Evolutionary conservation across 2,888 invertebrate genomes (phyloP), one percentile per base, ranked within the genome.

Genomic region (Ophion slaviceki): DNA sequence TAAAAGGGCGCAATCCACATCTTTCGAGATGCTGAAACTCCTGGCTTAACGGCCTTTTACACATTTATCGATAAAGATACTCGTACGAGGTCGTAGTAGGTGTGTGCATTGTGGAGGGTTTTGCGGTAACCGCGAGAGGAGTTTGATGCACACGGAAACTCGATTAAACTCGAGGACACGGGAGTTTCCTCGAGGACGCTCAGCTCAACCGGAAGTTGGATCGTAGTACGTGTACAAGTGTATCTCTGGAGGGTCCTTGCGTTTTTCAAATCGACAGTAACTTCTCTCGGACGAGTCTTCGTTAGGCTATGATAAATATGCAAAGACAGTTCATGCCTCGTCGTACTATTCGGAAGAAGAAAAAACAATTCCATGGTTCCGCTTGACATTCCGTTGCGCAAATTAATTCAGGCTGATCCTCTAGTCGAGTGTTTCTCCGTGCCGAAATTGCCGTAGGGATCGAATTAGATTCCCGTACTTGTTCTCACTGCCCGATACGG

Each of bases 101-200:
- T 47, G 70, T 47, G 76, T 64, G 82, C 68, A 74, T 78, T 28
- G 57, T 20, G 70, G 67, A 40, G 81, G 68, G 47, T 67, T 83
- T 78, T 85, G 82, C 75, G 79, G 61, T 53, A 24, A 80, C 76
- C 57, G 24, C 14, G 36, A 28, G 70, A 75, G 67, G 75, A 40
- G 70, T 20, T 76, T 72, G 85, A 82, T 82, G 80, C 86, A 79
- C 85, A 79, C 80, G 87, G 87, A 87, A 88, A 89, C 87, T 89
- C 88, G 87, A 89, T 88, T 89, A 89, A 88, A 88, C 88, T 88
- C 87, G 70, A 86, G 86, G 57, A 86, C 80, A 86, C 36, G 68
- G 87, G 85, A 88, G 86, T 87, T 87, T 86, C 85, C 84, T 80
- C 77, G 84, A 84, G 84, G 76, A 82, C 80, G 78, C 78, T 85